These are phyloP conservation scores for Bolborhynchus lineola DNA, from an alignment of 2,113 vertebrate genomes.

Conservation along the genomic window DNA sequence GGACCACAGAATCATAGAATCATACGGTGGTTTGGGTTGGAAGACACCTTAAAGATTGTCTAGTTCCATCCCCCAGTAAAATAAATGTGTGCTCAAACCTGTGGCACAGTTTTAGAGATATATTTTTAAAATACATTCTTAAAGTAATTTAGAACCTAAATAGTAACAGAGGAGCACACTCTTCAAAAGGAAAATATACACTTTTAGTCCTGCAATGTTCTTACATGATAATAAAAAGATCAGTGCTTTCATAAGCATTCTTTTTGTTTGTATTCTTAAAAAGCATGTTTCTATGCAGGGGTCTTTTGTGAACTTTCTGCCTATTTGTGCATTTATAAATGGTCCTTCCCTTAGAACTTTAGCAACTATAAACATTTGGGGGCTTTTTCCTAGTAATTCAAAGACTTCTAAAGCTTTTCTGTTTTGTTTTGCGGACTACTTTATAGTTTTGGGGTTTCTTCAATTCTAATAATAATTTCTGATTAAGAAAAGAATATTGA, in stretches of 20 bases:
- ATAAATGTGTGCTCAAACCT: background rate
- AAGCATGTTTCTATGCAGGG: background rate
- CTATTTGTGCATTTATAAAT: background rate
- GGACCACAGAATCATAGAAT: background rate
- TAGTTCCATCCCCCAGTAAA: background rate
- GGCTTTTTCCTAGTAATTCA: background rate
- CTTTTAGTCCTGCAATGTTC: background rate
- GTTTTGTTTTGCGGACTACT: background rate
- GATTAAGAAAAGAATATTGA: background rate
- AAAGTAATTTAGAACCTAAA: background rate
- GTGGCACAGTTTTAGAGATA: background rate
- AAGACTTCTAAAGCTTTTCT: background rate
- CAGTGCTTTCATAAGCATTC: background rate
- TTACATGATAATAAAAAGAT: background rate
- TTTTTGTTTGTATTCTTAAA: background rate
- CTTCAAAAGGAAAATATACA: background rate
- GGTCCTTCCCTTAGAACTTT: background rate
- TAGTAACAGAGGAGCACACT: background rate
- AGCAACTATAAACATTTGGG: background rate
- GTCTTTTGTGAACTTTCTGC: background rate
- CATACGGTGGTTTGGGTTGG: background rate
- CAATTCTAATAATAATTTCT: too few species aligned
- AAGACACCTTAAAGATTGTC: background rate
- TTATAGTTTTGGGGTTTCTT: background rate
- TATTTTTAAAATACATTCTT: background rate